phyloP scores from a whole-genome alignment of 1,140 invertebrate species.

The Papilio helenus region DNA sequence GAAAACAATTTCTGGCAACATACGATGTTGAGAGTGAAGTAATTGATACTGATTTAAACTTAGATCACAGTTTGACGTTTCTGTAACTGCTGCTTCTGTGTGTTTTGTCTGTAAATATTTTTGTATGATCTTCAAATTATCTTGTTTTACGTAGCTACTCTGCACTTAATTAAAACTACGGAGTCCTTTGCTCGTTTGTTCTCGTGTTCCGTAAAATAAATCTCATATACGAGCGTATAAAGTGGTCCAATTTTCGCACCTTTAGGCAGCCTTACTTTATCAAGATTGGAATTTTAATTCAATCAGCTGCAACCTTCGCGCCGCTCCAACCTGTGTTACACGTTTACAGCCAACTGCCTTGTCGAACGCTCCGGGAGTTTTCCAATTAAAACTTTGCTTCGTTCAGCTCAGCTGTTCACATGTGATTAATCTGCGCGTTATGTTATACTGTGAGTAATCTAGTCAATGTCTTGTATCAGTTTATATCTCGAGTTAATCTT shows the following conservation, averaged over 20 bases:
- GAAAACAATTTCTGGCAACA: background rate
- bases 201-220: background rate
- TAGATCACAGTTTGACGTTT: background rate
- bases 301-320: slow-evolving; percentile 22
- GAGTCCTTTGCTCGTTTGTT: background rate
- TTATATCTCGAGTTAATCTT: slow-evolving; percentile 6
- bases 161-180: background rate
- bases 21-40: background rate
- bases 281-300: slow-evolving; percentile 31
- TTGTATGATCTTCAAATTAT: background rate
- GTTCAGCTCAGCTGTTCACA: slow-evolving; percentile 32
- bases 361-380: slow-evolving; percentile 34
- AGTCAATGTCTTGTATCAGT: slow-evolving; percentile 19
- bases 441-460: slow-evolving; percentile 32
- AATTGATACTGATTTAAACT: background rate
- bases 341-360: slow-evolving; percentile 24
- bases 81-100: too few relatives aligned
- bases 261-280: slow-evolving; percentile 6
- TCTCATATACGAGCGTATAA: background rate
- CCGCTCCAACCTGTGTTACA: slow-evolving; percentile 12
- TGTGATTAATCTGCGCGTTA: slow-evolving; percentile 34
- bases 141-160: background rate
- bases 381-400: slow-evolving; percentile 36
- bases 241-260: slow-evolving; percentile 5
- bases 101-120: background rate